Conservation (phyloP, 2,888 invertebrate species). For the Ophioninae sp. region DNA sequence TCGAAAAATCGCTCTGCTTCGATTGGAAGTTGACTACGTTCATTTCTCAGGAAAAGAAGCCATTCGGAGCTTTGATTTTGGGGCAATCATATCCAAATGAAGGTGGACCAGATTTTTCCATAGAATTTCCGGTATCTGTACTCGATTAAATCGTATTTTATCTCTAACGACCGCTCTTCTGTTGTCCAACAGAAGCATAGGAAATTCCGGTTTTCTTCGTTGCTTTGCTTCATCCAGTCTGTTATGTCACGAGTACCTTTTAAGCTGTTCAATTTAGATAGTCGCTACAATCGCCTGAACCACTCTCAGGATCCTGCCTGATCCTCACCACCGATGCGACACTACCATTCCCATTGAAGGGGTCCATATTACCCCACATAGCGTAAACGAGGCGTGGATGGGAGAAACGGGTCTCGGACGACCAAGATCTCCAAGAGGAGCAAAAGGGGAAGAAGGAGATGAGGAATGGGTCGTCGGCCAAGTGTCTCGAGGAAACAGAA, state of each 20-base stretch:
- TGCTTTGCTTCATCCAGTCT: not conserved
- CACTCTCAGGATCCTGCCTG: not conserved
- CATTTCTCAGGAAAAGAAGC: not conserved
- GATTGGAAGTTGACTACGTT: not conserved
- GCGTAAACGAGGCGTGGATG: not conserved
- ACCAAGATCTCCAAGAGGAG: constrained; percentile 67
- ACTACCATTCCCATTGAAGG: not conserved
- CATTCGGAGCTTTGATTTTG: too few relatives aligned
- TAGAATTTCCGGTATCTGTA: not conserved
- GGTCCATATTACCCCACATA: constrained; percentile 36
- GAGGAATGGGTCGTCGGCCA: constrained; percentile 80
- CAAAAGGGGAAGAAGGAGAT: constrained; percentile 71
- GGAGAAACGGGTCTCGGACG: constrained; percentile 44
- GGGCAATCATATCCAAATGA: not conserved
- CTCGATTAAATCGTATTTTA: too few relatives aligned
- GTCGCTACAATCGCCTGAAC: not conserved
- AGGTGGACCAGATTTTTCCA: not conserved
- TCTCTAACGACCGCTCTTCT: too few relatives aligned
- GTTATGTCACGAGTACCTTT: not conserved
- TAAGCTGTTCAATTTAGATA: not conserved
- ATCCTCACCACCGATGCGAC: not conserved
- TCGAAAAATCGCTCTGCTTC: not conserved
- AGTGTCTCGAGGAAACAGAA: constrained; percentile 77
- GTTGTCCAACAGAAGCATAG: not conserved
- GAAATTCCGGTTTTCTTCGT: not conserved